Evolutionary conservation across 2,113 vertebrate genomes (phyloP), one percentile per base, ranked within the genome.

Genomic region (Ivindomyrus marchei): DNA sequence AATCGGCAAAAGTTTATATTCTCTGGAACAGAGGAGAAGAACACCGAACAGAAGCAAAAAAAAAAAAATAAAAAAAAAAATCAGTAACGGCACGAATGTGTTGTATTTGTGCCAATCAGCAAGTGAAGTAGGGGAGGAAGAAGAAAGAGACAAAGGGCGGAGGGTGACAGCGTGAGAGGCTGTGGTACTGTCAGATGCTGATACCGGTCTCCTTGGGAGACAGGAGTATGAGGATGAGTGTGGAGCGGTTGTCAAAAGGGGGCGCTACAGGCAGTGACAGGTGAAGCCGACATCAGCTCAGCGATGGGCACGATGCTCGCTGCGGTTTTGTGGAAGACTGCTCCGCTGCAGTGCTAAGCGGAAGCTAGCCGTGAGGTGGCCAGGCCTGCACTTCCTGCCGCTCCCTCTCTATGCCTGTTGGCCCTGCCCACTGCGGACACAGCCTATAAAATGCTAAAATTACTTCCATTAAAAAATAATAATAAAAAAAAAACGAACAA

Each of bases 251-350:
- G 36, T 56, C 31, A 56, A 56, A 10, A 58, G 50, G 46, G 49
- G 74, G 70, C 24, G 31, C 74, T 52, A 89, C 70, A 83, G 88
- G 88, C 47, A 49, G 62, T 53, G 88, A 17, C 27, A 36, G 46
- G 42, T 83, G 88, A 89, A 83, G 31, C 88, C 24, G 88, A 74
- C 46, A 47, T 52, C 15, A 46, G 7, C 9, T 70, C 56, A 47
- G 21, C 56, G 1, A 24, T n/a, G 42, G 46, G 84, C 45, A 24
- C 56, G 42, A 42, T 39, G 52, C 39, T 45, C 31, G 13, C 56
- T 88, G 58, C 46, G 1, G 66, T 15, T 83, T 83, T 21, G 52
- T 89, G 88, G 88, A 89, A 89, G 88, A 89, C 88, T 89, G 88
- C 70, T 77, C 66, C 88, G 36, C 56, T 47, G 50, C n/a, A 45